Base-by-base conservation (phyloP, 1,140 invertebrate species). In the Drosophila miranda region DNA sequence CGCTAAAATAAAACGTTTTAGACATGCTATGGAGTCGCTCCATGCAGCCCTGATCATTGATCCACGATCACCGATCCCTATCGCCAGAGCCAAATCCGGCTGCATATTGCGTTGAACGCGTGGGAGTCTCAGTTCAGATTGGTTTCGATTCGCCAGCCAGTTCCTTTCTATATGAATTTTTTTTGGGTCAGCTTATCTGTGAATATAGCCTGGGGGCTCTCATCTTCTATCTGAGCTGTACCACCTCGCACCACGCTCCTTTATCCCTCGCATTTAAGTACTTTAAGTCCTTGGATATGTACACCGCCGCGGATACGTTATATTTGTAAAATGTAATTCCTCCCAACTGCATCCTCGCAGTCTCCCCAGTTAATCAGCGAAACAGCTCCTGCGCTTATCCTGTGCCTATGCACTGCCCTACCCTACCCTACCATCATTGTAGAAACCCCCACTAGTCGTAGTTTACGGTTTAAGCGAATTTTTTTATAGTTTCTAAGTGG, bases 101-200 rank as follows among this genome's bases (percentile, higher is more conserved):
- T 73, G 62, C 70, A 64, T 80, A 66, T 77, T 77, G 73, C 78
- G 78, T 77, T 87, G 78, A 87, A 87, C 76, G 76, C 80, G 57
- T 77, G 53, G 67, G 61, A 66, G 55, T 57, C 34, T 48, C 51
- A 50, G 59, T 55, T 62, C 43, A 60, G 57, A 67, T 67, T 73
- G 55, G 50, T 44, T 55, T 66, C 45, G 46, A 62, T 69, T 74
- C 30, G 21, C 51, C 26, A 53, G 61, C 56, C 75, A 75, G 67
- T 38, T 38, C 75, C 61, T 62, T 72, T 78, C 75, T 78, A 68
- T 38, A 38, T 78, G 72, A 75, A 78, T 45, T 38, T 50, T 63
- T 69, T 56, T 71, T 53, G 67, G 69, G 68, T 50, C 68, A 72
- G 68, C 69, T 72, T 72, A 72, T 61, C 67, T 72, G 69, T 72